Evolutionary conservation across 1,140 invertebrate genomes (phyloP), one percentile per base, ranked within the genome.

Genomic region (Chrysoperla carnea): DNA sequence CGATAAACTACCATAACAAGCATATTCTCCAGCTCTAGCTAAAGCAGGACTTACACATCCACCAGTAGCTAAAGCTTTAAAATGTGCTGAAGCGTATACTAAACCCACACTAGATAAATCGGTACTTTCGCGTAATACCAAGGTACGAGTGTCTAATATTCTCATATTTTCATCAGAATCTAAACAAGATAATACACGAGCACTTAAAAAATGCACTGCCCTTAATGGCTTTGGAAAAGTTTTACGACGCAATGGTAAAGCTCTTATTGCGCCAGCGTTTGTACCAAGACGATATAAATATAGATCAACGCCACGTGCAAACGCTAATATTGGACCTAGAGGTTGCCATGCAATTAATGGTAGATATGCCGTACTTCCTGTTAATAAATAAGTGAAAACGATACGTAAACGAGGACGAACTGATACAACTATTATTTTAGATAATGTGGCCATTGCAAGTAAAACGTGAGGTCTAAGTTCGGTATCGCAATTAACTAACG

Each of bases 261-360:
- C 66, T 47, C 70, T 67, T 17, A 81, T 69, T 45, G 62, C 58
- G 54, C 57, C 61, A 59, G 63, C 46, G 56, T 66, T 49, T 50
- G 63, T 14, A 61, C 61, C 63, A 23, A 85, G 78, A 62, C 88
- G 81, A 59, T 83, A 89, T 61, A 91, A 92, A 60, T 80, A 76
- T 23, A 92, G 66, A 38, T 73, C 76, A 41, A 71, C 74, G 43
- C 89, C 82, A 39, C 88, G 64, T 1, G 78, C 87, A 58, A 89
- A 81, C 17, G 90, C 89, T 31, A 97, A 63, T 15, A 95, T 79
- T 36, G 88, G 81, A 68, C 84, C 77, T 35, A 89, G 80, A 68
- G 93, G 76, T 66, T 95, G 81, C 92, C 92, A 97, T 4, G 85
- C 78, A 6, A 97, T 59, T 31, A 95, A 71, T 0, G 93, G 93